Percentiles rank a stretch among this genome's conserved stretches.
phyloP scores from a whole-genome alignment of 2,113 vertebrate genomes.

The Enhydra lutris region DNA sequence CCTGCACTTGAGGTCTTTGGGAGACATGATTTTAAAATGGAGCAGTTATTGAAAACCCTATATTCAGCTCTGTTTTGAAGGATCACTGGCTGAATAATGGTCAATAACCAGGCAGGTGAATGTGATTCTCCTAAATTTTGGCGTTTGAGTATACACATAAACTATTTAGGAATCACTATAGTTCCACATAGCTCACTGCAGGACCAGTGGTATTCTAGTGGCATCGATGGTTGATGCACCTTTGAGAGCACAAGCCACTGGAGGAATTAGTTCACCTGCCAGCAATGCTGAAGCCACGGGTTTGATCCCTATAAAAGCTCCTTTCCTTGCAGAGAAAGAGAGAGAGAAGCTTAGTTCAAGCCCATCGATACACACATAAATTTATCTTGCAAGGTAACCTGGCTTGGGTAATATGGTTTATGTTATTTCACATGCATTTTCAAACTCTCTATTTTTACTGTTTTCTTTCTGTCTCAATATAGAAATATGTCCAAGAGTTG shows the following conservation, averaged over 20 bases:
- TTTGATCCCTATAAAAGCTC: neutral
- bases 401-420: neutral
- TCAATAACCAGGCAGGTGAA: neutral
- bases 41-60: neutral
- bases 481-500: neutral
- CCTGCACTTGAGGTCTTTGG: neutral
- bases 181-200: neutral
- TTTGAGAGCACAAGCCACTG: neutral
- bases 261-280: neutral
- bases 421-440: neutral
- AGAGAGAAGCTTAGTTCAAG: neutral
- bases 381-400: neutral
- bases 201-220: neutral
- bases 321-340: neutral
- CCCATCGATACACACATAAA: neutral
- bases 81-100: neutral
- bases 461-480: neutral
- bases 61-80: conserved; percentile 31
- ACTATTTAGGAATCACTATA: neutral
- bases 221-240: neutral
- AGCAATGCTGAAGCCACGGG: neutral
- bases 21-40: conserved; percentile 3
- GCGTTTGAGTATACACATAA: neutral
- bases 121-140: conserved; percentile 15
- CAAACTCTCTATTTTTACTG: neutral